phyloP scores from a whole-genome alignment of 2,113 vertebrate species.

The Casuarius casuarius region DNA sequence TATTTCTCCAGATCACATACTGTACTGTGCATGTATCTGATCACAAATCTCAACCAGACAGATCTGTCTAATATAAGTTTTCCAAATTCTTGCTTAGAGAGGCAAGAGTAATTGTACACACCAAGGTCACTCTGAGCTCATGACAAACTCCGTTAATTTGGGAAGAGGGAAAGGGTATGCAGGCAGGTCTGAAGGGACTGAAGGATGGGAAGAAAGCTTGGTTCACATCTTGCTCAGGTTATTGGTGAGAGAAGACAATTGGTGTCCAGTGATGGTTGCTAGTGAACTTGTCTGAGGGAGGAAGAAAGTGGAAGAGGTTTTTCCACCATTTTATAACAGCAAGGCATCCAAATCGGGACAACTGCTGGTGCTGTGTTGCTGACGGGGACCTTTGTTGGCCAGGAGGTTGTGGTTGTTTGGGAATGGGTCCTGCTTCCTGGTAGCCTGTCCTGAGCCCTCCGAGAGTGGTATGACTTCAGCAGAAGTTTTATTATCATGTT shows the following conservation, averaged over 20 bases:
- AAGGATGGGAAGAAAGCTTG: neutral
- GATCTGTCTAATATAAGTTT: conserved; percentile 22
- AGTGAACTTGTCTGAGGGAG: neutral
- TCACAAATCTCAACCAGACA: conserved; percentile 39
- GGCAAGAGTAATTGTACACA: neutral
- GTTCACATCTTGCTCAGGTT: neutral
- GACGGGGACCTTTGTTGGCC: neutral
- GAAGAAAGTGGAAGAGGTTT: neutral
- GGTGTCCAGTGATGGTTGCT: neutral
- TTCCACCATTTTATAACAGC: neutral
- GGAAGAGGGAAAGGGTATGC: neutral
- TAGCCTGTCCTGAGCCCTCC: neutral
- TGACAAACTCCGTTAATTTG: neutral
- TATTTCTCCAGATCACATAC: conserved; percentile 40
- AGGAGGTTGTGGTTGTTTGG: neutral
- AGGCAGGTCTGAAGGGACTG: neutral
- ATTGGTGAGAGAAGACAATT: neutral
- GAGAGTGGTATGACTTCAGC: neutral
- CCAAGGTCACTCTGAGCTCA: neutral
- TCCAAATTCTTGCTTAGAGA: conserved; percentile 39
- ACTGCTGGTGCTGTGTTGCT: neutral
- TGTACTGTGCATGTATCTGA: neutral
- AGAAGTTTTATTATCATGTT: neutral
- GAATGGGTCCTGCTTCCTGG: neutral
- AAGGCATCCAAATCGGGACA: neutral